Base-by-base conservation (phyloP, 2,797 vertebrate species). In the Tarsius wallacei region DNA sequence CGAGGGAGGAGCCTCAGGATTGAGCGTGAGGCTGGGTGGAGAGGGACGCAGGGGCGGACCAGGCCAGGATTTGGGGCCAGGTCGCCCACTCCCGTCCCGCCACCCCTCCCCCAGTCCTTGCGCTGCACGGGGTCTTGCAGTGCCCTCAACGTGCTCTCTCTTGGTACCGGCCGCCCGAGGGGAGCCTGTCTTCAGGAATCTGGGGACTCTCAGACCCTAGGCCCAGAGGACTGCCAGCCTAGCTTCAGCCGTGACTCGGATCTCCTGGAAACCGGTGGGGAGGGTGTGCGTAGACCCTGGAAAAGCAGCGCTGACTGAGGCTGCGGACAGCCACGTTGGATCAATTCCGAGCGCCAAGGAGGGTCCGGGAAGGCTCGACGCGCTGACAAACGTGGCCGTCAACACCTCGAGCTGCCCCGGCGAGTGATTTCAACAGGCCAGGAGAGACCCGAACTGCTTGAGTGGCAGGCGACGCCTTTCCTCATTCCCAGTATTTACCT, bases 1-100 rank as follows among this genome's bases (percentile, higher is more conserved):
- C 3, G 12, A 24, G 5, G 57, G 19, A 31, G 14, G 0, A 0
- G 8, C 12, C 83, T 31, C 61, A 0, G 33, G 47, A 1, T 0
- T 10, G 61, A 88, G 14, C 6, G 3, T 1, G 19, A 42, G 53
- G 0, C 42, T 1, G 53, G 16, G n/a, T 2, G 28, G 0, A 2
- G 1, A 10, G 21, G 19, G 2, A 6, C 0, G 1, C 0, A 7
- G 12, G 9, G 36, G 5, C 12, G 4, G 36, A 16, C 47, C 22
- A 5, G 61, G 78, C 49, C 19, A 11, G 2, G 36, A 22, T 26
- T 26, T 21, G 19, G 4, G 31, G 8, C 36, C 55, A 8, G 55
- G 16, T 2, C 42, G 16, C 19, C 77, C 47, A 26, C n/a, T 24
- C 21, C 17, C n/a, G 0, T 13, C 83, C 16, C 4, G 1, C 24